A percentile compares a stretch with the other conserved stretches of the same genome.
These are phyloP conservation scores for Pygocentrus nattereri DNA, from an alignment of 2,797 vertebrate genomes.

Conservation along the genomic window DNA sequence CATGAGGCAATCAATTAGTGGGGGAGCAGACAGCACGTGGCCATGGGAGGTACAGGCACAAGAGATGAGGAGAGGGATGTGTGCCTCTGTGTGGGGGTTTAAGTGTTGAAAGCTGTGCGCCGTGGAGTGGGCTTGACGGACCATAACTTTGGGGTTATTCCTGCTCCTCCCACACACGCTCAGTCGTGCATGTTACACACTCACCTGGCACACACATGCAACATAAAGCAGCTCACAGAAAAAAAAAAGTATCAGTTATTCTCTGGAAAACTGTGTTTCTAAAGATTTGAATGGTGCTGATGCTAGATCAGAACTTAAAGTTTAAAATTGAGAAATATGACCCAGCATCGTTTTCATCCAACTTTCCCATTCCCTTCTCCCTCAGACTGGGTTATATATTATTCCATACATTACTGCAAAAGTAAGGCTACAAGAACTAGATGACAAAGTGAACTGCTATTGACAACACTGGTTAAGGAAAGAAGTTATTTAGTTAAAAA, in stretches of 20 bases:
- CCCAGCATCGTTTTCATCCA: too few relatives aligned
- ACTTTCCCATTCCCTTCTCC: too few relatives aligned
- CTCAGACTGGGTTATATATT: too few relatives aligned
- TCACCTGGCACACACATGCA: neutral
- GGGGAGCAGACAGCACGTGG: constrained; percentile 52
- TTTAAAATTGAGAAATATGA: too few relatives aligned
- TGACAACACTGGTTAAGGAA: too few relatives aligned
- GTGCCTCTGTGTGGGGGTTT: constrained; percentile 29
- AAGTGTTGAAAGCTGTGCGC: constrained; percentile 56
- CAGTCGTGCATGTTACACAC: constrained; percentile 22
- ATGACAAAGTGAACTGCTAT: too few relatives aligned
- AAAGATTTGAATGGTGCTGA: neutral
- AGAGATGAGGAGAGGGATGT: constrained; percentile 52
- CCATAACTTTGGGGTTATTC: constrained; percentile 44
- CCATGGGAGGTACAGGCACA: constrained; percentile 60
- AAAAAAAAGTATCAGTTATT: too few relatives aligned
- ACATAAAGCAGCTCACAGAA: too few relatives aligned
- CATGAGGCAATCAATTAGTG: constrained; percentile 78
- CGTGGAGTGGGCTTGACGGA: constrained; percentile 39
- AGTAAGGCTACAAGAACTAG: too few relatives aligned
- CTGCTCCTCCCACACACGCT: constrained; percentile 27
- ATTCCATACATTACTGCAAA: too few relatives aligned
- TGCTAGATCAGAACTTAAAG: neutral
- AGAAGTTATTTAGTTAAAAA: too few relatives aligned
- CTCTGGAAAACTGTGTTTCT: neutral